Base-by-base conservation (phyloP, 1,140 invertebrate genomes). In the Marisa cornuarietis region DNA sequence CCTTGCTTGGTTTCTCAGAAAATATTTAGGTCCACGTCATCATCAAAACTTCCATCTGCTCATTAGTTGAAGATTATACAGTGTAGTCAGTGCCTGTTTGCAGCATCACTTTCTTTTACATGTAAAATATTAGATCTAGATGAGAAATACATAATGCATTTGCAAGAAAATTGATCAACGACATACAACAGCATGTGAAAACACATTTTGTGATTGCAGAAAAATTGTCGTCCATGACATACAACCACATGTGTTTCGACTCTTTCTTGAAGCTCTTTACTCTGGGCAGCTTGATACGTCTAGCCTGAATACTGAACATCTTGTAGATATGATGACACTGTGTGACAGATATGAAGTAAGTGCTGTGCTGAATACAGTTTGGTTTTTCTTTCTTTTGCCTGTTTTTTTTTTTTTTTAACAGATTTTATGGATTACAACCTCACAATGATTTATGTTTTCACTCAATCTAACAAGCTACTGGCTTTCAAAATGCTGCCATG, bases 141-240 rank as follows among this genome's bases (percentile, higher is more conserved):
- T 6, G 6, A 42, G 31, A 42, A 42, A 52, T 78, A 6, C 14
- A 51, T 76, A 42, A 24, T 26, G n/a, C n/a, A n/a, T n/a, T n/a
- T n/a, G n/a, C n/a, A n/a, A n/a, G n/a, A n/a, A n/a, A n/a, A n/a
- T n/a, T n/a, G n/a, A n/a, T n/a, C n/a, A n/a, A n/a, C n/a, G n/a
- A n/a, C n/a, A n/a, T n/a, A n/a, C n/a, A n/a, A n/a, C n/a, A n/a
- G n/a, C n/a, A n/a, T n/a, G n/a, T n/a, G n/a, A n/a, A n/a, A n/a
- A n/a, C n/a, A n/a, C n/a, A 52, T 65, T 81, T 84, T 82, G 76
- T 85, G 62, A 84, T 89, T 91, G 71, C 85, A 94, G 94, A 85
- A 94, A 94, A 91, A 94, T 95, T 69, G 90, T 93, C 11, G 93
- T 95, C 69, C 93, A 94, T 82, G 94, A 94, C 84, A 94, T 93